phyloP scores from a whole-genome alignment of 2,113 vertebrate genomes.

The Callithrix jacchus region DNA sequence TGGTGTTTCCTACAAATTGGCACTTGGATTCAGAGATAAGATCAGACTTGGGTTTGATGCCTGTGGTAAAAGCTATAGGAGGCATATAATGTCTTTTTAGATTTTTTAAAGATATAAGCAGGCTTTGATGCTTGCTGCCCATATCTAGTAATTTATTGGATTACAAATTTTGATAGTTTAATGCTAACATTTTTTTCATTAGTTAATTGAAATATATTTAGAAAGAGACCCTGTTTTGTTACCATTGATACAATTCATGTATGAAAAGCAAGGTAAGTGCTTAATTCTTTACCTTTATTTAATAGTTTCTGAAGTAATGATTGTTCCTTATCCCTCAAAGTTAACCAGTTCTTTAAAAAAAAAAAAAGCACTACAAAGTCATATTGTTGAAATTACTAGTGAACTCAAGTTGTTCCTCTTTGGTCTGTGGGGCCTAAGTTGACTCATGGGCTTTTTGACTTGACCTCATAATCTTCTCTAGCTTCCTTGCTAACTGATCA shows the following conservation, averaged over 20 bases:
- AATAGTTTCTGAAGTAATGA: not conserved
- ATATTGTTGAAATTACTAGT: not conserved
- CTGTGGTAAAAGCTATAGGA: not conserved
- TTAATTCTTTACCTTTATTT: slow-evolving; percentile 15
- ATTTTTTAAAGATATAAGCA: not conserved
- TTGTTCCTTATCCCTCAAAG: not conserved
- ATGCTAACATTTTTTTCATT: slow-evolving; percentile 13
- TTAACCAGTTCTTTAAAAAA: not conserved
- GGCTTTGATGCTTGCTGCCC: not conserved
- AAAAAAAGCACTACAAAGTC: not conserved
- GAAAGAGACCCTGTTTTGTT: slow-evolving; percentile 5
- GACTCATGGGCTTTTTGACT: not conserved
- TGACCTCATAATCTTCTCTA: slow-evolving; percentile 17
- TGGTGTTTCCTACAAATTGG: not conserved
- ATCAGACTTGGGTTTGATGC: not conserved
- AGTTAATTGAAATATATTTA: not conserved
- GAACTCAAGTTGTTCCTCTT: not conserved
- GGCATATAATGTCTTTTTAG: not conserved
- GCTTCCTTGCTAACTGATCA: not conserved
- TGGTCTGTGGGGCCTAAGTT: not conserved
- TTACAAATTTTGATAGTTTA: slow-evolving; percentile 14
- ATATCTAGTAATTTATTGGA: not conserved
- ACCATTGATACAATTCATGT: not conserved
- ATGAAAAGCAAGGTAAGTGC: not conserved
- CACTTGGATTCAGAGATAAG: not conserved